Percentiles rank a stretch among this genome's conserved stretches.
These are phyloP conservation scores for Pristionchus mayeri DNA, from an alignment of 2,888 invertebrate species.

Conservation along the genomic window DNA sequence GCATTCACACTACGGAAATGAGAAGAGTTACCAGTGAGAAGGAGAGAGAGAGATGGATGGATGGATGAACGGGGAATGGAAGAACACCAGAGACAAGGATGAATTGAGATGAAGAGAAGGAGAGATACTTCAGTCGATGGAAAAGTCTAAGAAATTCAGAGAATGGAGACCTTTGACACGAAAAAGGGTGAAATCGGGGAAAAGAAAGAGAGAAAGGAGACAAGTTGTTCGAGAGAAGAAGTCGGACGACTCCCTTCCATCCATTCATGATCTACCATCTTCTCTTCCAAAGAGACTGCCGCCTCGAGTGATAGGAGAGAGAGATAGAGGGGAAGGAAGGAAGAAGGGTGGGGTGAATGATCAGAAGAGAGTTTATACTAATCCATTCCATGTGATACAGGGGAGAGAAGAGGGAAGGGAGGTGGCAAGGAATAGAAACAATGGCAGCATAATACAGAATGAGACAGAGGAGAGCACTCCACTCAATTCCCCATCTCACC, in stretches of 20 bases:
- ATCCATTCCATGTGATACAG: slow-evolving; percentile 38
- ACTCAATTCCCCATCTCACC: neutral
- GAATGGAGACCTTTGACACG: slow-evolving; percentile 34
- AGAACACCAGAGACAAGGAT: no score
- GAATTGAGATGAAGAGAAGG: neutral
- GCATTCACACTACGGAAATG: slow-evolving; percentile 29
- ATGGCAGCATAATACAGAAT: neutral
- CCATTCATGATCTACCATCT: neutral
- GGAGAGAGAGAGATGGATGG: neutral
- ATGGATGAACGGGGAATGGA: neutral
- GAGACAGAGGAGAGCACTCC: neutral
- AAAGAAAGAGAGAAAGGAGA: neutral
- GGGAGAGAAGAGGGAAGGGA: neutral
- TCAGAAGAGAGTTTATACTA: slow-evolving; percentile 33
- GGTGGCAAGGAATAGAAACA: neutral
- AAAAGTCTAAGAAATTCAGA: neutral
- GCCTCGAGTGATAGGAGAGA: slow-evolving; percentile 8
- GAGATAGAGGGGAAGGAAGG: neutral
- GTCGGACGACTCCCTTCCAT: neutral
- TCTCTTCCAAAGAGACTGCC: neutral
- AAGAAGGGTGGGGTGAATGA: neutral
- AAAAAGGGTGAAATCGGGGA: slow-evolving; percentile 8
- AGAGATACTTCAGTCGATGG: neutral
- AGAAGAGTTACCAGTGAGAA: slow-evolving; percentile 37
- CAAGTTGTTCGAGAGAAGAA: neutral